Conservation (phyloP, 1,140 invertebrate species). For the Probaryconus sp. region DNA sequence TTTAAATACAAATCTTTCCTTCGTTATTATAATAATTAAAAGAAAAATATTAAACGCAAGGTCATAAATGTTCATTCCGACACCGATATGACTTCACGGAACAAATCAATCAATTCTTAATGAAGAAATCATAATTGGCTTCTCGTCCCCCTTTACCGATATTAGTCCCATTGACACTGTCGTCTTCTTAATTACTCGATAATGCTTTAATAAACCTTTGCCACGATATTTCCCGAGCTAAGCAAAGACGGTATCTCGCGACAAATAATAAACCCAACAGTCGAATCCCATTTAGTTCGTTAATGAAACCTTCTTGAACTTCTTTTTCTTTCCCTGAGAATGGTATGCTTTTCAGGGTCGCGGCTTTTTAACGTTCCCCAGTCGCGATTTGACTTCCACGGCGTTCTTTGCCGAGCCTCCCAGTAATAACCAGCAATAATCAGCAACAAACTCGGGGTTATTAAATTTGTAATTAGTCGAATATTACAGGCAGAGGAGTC, state of each 20-base stretch:
- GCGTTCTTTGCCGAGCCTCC: slow-evolving; percentile 4
- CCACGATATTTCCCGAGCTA: no score
- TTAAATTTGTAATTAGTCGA: slow-evolving; percentile 62
- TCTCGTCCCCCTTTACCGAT: neutral
- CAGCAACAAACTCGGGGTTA: slow-evolving; percentile 52
- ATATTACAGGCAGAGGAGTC: slow-evolving; percentile 21
- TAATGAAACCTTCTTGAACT: slow-evolving; percentile 20
- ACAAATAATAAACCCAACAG: slow-evolving; percentile 38
- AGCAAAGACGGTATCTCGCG: no score
- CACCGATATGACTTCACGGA: no score
- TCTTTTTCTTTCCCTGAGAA: slow-evolving; percentile 8
- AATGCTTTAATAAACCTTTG: slow-evolving; percentile 4
- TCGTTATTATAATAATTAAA: no score
- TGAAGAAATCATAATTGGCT: neutral
- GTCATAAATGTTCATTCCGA: no score
- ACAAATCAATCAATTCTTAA: no score
- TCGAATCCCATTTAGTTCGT: slow-evolving; percentile 20
- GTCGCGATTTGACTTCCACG: slow-evolving; percentile 14
- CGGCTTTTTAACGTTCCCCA: slow-evolving; percentile 30
- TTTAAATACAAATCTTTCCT: no score
- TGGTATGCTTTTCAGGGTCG: slow-evolving; percentile 1
- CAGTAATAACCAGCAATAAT: slow-evolving; percentile 48
- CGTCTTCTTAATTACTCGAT: neutral
- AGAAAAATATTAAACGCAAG: no score
- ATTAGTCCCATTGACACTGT: neutral